Base-by-base conservation (phyloP, 2,113 vertebrate species). In the Mionectes macconnelli region DNA sequence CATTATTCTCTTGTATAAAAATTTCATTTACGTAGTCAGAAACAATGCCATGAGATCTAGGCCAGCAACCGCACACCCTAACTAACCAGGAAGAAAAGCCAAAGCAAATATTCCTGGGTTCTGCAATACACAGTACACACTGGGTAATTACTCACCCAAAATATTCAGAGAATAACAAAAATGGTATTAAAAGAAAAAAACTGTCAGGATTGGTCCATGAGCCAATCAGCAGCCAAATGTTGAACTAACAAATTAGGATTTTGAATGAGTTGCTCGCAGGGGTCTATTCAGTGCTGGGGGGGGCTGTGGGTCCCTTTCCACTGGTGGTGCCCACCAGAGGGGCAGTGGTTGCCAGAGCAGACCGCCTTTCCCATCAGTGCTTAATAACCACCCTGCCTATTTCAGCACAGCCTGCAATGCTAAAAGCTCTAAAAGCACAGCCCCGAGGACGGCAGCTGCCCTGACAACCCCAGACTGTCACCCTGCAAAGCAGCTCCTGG, bases 71-170 rank as follows among this genome's bases (percentile, higher is more conserved):
- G 0, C 95, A 95, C 67, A 18, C 64, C 78, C 95, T 73, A 83
- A 93, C 78, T 84, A 90, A 93, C 91, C n/a, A 55, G 82, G 72
- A 93, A 70, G 94, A 87, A 94, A 96, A 94, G 90, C 91, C 95
- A 96, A 94, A 96, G 90, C 78, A 96, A 96, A 96, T 93, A 96
- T 66, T 88, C 72, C 85, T 47, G 82, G 47, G 82, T 92, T 96
- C 91, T 89, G 91, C 89, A 89, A 57, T 12, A 84, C 79, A 84
- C 52, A 79, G 66, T 35, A 50, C 62, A 63, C 70, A 70, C 67
- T 76, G 87, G 49, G 7, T 93, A 79, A 93, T 66, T 84, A 89
- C 59, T 59, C 72, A 80, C 63, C 25, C 75, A 35, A 89, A 91
- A 66, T 80, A 91, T 31, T 87, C 78, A 50, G 55, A 80, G 81